Evolutionary conservation across 2,797 vertebrate species (phyloP).

Genomic region (Odontamblyopus rebecca): DNA sequence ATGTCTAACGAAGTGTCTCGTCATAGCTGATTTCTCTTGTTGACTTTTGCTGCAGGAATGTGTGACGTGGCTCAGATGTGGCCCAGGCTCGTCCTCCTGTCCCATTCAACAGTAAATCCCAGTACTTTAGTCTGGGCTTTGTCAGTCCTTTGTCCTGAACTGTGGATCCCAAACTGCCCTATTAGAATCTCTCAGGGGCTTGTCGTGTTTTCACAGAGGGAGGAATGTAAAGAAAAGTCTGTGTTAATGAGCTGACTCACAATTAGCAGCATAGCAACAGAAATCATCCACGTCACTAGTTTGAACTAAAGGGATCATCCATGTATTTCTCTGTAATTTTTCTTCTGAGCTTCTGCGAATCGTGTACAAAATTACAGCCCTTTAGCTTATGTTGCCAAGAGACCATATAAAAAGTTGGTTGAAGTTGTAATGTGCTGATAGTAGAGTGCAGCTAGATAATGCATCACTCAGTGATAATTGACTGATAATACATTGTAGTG

Average conservation of each 20-base stretch:
- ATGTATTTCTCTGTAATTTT: neutral
- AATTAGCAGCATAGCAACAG: slow-evolving; percentile 46
- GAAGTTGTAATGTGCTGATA: neutral
- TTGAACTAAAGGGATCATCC: neutral
- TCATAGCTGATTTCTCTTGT: neutral
- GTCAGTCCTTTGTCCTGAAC: slow-evolving; percentile 44
- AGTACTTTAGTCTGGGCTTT: slow-evolving; percentile 63
- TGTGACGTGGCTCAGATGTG: slow-evolving; percentile 52
- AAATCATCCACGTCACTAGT: slow-evolving; percentile 11
- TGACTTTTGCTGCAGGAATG: slow-evolving; percentile 63
- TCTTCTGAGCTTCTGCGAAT: too few relatives aligned
- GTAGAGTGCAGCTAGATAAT: neutral
- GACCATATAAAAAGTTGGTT: neutral
- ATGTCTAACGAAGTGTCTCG: slow-evolving; percentile 20
- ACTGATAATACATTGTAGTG: too few relatives aligned
- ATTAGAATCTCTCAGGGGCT: slow-evolving; percentile 58
- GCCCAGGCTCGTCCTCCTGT: slow-evolving; percentile 53
- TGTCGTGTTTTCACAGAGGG: slow-evolving; percentile 55
- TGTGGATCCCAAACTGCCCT: slow-evolving; percentile 36
- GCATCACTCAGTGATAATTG: neutral
- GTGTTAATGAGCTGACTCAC: slow-evolving; percentile 58
- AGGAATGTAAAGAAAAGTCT: slow-evolving; percentile 47
- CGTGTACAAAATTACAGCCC: too few relatives aligned
- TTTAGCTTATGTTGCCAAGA: too few relatives aligned
- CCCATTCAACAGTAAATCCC: slow-evolving; percentile 67